Percentiles rank a stretch among this genome's conserved stretches.
These are phyloP conservation scores for Cyrtonyx montezumae DNA, from an alignment of 2,113 vertebrate species.

Conservation along the genomic window DNA sequence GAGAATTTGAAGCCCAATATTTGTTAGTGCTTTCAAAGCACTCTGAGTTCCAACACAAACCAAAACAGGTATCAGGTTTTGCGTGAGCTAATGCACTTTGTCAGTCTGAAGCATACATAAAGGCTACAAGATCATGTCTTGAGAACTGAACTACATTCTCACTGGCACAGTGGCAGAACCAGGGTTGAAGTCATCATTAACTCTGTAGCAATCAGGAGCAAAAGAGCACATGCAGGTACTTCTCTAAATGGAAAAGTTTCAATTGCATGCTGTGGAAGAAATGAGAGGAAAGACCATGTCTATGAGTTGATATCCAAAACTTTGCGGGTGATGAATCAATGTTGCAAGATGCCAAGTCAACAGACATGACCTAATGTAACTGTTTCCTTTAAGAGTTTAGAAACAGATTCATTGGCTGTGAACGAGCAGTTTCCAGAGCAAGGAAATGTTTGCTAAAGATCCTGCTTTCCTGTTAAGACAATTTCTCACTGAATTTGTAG, in stretches of 20 bases:
- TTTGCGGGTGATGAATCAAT: slow-evolving; percentile 1
- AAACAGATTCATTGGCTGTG: slow-evolving; percentile 30
- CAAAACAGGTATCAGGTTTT: background rate
- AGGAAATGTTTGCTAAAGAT: background rate
- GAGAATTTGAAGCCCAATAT: background rate
- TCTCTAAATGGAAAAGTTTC: background rate
- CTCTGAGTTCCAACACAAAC: background rate
- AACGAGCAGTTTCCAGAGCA: background rate
- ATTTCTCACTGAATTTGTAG: background rate
- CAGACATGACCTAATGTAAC: slow-evolving; percentile 14
- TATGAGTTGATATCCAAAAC: background rate
- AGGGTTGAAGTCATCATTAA: background rate
- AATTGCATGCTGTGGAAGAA: background rate
- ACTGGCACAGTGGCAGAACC: background rate
- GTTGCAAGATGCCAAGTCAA: slow-evolving; percentile 3
- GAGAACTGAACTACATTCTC: background rate
- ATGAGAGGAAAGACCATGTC: background rate
- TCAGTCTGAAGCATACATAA: background rate
- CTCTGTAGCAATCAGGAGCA: background rate
- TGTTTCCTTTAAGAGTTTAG: slow-evolving; percentile 20
- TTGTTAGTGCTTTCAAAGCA: background rate
- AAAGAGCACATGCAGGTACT: background rate
- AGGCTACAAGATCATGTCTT: background rate
- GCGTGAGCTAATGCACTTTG: background rate
- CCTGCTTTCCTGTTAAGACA: background rate